Base-by-base conservation (phyloP, 1,140 invertebrate genomes). In the Zaprionus camerounensis region DNA sequence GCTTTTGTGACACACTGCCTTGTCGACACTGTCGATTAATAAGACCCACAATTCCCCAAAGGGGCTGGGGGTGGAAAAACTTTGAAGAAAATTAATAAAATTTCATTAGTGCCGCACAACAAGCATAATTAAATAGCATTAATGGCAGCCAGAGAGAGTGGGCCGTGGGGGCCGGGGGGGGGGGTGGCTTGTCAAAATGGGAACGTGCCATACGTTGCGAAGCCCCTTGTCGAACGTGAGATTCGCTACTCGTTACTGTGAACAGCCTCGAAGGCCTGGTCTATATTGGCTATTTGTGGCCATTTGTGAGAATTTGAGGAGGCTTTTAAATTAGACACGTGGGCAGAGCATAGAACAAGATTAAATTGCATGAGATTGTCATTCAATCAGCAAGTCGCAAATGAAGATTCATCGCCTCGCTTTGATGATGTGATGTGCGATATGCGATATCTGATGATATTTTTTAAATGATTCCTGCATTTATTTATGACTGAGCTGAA, bases 71-170 rank as follows among this genome's bases (percentile, higher is more conserved):
- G 9, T 20, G 17, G 46, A 22, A 51, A 62, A 70, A 70, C 67
- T 70, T 70, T 13, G n/a, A 31, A 17, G 31, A 26, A 70, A 70
- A 71, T 56, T 20, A 71, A 71, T 71, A 64, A 71, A 64, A 64
- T 71, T 71, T 71, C 69, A 71, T 71, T 71, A 71, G 69, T 57
- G 59, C 12, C 61, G 36, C 59, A 56, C 69, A 71, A 64, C 69
- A 57, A 63, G 61, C 61, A 31, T 71, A 55, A 71, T 71, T 71
- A 64, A 71, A 71, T 71, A 11, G 69, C 59, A 44, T 71, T 71
- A 71, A 71, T 56, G 59, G 9, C 26, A 31, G 49, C 34, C 61
- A 57, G 5, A 41, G 46, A 13, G 20, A 5, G 1, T 12, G 12
- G 17, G 6, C 5, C n/a, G 4, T 20, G 11, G 34, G 12, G 5